These are phyloP conservation scores for Aphaenogaster rudis DNA, from an alignment of 1,140 invertebrate genomes.

Conservation along the genomic window DNA sequence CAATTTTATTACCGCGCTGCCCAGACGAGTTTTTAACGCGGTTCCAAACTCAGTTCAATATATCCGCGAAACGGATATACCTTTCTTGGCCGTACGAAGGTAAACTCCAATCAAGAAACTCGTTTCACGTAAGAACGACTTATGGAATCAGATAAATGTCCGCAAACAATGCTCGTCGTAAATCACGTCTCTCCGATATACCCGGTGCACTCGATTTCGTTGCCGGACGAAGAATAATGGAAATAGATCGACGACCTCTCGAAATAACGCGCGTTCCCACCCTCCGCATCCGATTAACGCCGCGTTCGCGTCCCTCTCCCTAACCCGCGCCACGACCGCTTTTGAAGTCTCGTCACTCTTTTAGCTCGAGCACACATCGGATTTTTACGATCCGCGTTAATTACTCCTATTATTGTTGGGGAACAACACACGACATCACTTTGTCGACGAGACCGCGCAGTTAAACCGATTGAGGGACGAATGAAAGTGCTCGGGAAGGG, in stretches of 20 bases:
- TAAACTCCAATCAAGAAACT: conserved; percentile 70
- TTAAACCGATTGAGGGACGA: background rate
- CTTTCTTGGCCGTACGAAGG: conserved; percentile 8
- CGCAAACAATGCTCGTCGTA: conserved; percentile 73
- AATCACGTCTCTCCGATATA: conserved; percentile 74
- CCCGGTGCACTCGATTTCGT: conserved; percentile 67
- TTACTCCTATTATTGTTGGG: conserved; percentile 69
- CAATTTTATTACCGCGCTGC: background rate
- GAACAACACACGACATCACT: conserved; percentile 41
- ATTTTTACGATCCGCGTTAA: conserved; percentile 69
- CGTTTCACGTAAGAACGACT: conserved; percentile 65
- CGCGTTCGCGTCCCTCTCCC: background rate
- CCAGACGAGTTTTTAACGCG: conserved; percentile 41
- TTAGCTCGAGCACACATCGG: conserved; percentile 34
- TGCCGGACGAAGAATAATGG: conserved; percentile 69
- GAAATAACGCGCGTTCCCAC: conserved; percentile 52
- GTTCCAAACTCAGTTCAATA: background rate
- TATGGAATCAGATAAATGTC: conserved; percentile 72
- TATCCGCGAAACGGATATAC: conserved; percentile 5
- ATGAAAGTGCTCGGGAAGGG: background rate
- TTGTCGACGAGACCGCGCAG: conserved; percentile 21
- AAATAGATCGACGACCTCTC: conserved; percentile 73
- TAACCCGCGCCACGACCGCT: conserved; percentile 34
- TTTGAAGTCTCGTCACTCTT: conserved; percentile 71
- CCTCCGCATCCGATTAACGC: conserved; percentile 56